phyloP scores from a whole-genome alignment of 2,888 invertebrate genomes.

The Mythimna albipuncta region DNA sequence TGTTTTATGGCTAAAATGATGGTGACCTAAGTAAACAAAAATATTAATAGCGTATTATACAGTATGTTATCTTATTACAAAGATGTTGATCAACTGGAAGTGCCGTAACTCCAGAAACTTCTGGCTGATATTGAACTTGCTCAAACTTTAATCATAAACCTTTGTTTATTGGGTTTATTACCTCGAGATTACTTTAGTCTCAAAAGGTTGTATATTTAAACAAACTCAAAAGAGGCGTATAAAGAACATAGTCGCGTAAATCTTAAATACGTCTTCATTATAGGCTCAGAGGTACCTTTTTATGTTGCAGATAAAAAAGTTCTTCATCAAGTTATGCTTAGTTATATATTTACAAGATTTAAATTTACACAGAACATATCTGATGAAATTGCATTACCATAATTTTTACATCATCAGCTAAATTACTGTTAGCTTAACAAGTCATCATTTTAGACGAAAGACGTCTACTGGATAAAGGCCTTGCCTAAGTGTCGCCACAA shows the following conservation, averaged over 20 bases:
- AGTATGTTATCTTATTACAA: constrained; percentile 62
- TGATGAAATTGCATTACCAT: too few species aligned
- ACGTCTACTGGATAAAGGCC: too few species aligned
- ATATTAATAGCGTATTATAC: constrained; percentile 81
- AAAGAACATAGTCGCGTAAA: constrained; percentile 45
- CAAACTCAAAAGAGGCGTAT: constrained; percentile 45
- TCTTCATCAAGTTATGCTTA: not conserved
- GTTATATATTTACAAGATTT: not conserved
- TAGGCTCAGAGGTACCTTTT: constrained; percentile 1
- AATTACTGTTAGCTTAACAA: too few species aligned
- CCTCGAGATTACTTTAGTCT: constrained; percentile 61
- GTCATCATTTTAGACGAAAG: too few species aligned
- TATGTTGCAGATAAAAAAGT: constrained; percentile 21
- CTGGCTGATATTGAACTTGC: constrained; percentile 62
- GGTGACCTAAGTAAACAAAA: constrained; percentile 84
- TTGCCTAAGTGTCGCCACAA: too few species aligned
- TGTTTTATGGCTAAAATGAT: constrained; percentile 66
- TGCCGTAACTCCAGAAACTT: constrained; percentile 54
- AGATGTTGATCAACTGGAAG: constrained; percentile 62
- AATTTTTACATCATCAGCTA: not conserved
- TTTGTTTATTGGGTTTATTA: constrained; percentile 66
- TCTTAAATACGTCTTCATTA: constrained; percentile 42
- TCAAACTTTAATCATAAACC: constrained; percentile 66
- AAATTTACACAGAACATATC: not conserved
- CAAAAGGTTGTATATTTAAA: constrained; percentile 59